Base-by-base conservation (phyloP, 2,113 vertebrate species). In the Pelecanus crispus region DNA sequence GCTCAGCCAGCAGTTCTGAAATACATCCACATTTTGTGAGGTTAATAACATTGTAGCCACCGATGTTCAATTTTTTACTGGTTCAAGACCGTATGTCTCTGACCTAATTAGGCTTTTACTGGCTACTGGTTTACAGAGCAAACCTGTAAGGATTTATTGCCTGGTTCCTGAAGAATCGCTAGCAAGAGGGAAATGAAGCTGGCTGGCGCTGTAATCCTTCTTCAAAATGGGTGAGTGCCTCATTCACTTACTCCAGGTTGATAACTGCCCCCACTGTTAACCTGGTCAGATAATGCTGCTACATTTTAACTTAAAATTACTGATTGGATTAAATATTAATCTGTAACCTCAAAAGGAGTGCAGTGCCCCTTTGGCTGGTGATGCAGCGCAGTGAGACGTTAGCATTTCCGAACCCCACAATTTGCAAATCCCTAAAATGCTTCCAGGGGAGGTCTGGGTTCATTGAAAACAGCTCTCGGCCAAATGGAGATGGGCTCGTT, bases 321-420 rank as follows among this genome's bases (percentile, higher is more conserved):
- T 25, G 21, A 22, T 13, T 49, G 63, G 40, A 17, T 93, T 95
- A 92, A 90, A 70, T 68, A 86, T 80, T 94, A 93, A 91, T n/a
- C 65, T 65, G 24, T 75, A 78, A 68, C 26, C 62, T 87, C 34
- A 63, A 44, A 34, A 91, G 40, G 21, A 77, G 53, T 9, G 3
- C 3, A 3, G 61, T 81, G 40, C 56, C 70, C 66, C 74, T 80
- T 44, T 77, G 84, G 17, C 47, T 74, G 78, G n/a, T 11, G 68
- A 7, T 42, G 61, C 42, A 3, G 4, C 7, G 29, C n/a, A 13
- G 32, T 1, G 32, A 45, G 21, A 25, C 1, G 5, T 36, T 11
- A 29, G 55, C 32, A 6, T 74, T 79, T 70, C n/a, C 2, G 7
- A 75, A 38, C n/a, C n/a, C 53, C 52, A 19, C 58, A 11, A 3